Evolutionary conservation across 2,113 vertebrate genomes (phyloP).

Genomic region (Entomyzon cyanotis): DNA sequence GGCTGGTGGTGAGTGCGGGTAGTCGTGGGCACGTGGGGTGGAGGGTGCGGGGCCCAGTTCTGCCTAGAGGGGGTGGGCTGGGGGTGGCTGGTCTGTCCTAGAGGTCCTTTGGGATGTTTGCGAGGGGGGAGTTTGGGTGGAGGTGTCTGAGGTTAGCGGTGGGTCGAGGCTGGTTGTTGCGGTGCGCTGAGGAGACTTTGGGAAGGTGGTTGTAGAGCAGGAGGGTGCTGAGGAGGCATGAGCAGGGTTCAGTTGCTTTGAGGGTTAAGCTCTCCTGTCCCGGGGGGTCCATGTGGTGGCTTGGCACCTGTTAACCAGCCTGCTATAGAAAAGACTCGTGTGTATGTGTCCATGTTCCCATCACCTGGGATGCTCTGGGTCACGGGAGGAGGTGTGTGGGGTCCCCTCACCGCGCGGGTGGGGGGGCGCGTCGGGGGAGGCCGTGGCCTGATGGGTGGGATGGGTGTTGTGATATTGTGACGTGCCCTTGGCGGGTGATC

Average conservation of each 20-base stretch:
- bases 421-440: background rate
- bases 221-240: background rate
- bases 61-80: accelerated
- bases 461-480: background rate
- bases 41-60: accelerated
- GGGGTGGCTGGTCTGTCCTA: accelerated
- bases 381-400: background rate
- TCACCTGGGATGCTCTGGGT: background rate
- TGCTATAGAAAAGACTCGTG: background rate
- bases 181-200: background rate
- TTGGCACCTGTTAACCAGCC: background rate
- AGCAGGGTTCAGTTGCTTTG: background rate
- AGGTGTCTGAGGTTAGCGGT: too few species aligned
- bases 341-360: background rate
- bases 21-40: accelerated
- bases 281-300: background rate
- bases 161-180: too few species aligned
- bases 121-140: background rate
- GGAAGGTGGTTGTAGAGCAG: background rate
- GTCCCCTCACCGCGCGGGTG: accelerated
- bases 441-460: background rate
- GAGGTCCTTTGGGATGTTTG: accelerated
- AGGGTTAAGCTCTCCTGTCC: background rate
- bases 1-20: background rate
- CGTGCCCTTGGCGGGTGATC: background rate